These are phyloP conservation scores for Euleptes europaea DNA, from an alignment of 2,113 vertebrate genomes.

Conservation along the genomic window DNA sequence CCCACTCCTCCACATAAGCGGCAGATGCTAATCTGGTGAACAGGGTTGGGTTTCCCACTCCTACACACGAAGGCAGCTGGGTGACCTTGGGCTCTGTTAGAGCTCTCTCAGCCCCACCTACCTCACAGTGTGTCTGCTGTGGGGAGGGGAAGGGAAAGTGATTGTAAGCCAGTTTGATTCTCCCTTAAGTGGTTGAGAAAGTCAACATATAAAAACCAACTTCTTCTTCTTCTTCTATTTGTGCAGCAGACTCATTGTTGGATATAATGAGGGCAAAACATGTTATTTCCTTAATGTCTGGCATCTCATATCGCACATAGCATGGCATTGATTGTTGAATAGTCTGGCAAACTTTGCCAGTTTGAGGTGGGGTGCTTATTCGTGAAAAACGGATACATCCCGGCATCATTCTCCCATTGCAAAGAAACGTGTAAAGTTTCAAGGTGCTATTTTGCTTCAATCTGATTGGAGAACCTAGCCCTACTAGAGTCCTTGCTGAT, in stretches of 20 bases:
- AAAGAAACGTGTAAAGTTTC: conserved; percentile 25
- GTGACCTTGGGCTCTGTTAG: too few relatives aligned
- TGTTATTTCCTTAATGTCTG: not conserved
- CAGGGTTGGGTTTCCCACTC: too few relatives aligned
- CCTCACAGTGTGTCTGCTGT: too few relatives aligned
- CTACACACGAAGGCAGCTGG: too few relatives aligned
- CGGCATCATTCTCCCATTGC: not conserved
- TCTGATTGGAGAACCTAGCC: conserved; percentile 29
- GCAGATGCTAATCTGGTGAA: too few relatives aligned
- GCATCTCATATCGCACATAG: not conserved
- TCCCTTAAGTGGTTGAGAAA: too few relatives aligned
- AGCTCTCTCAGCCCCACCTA: too few relatives aligned
- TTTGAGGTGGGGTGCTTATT: not conserved
- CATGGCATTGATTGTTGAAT: not conserved
- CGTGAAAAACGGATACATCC: not conserved
- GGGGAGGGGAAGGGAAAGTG: too few relatives aligned
- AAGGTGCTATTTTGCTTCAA: conserved; percentile 22
- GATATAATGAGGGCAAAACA: not conserved
- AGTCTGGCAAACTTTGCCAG: not conserved
- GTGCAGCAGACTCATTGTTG: not conserved
- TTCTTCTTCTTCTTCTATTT: not conserved
- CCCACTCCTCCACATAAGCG: too few relatives aligned
- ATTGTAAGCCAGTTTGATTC: too few relatives aligned
- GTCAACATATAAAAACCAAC: too few relatives aligned
- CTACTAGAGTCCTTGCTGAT: not conserved